Percentiles rank a stretch among this genome's conserved stretches.
These are phyloP conservation scores for Brachyhypopomus gauderio DNA, from an alignment of 2,113 vertebrate species.

Conservation along the genomic window DNA sequence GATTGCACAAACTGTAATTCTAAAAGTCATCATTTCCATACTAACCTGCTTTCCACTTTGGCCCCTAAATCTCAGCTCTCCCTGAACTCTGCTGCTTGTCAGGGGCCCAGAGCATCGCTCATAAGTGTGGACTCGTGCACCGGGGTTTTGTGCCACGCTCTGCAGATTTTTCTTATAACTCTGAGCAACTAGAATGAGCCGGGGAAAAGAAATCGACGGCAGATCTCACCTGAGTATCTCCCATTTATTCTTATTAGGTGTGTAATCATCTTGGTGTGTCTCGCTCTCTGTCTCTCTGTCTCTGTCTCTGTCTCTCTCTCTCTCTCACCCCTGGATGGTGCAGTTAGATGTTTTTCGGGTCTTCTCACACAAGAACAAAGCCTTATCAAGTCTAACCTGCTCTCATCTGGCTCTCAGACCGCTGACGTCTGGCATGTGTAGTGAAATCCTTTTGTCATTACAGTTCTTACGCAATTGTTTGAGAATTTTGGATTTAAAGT, in stretches of 20 bases:
- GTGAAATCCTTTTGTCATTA: background rate
- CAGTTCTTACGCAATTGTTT: no score
- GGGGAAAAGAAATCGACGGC: conserved; percentile 29
- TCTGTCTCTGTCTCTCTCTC: conserved; percentile 3
- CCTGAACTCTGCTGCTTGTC: conserved; percentile 13
- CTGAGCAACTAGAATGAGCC: conserved; percentile 15
- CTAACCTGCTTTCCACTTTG: conserved; percentile 43
- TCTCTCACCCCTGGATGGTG: conserved; percentile 16
- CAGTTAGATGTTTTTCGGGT: conserved; percentile 41
- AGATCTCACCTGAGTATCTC: conserved; percentile 40
- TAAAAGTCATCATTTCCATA: conserved; percentile 59
- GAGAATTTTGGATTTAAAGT: no score
- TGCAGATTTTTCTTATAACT: conserved; percentile 44
- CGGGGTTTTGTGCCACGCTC: conserved; percentile 25
- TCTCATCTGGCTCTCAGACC: background rate
- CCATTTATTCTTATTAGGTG: conserved; percentile 53
- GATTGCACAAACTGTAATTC: conserved; percentile 53
- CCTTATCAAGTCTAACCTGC: conserved; percentile 12
- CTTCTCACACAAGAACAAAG: conserved; percentile 37
- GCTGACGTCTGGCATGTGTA: background rate
- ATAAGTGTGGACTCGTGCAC: conserved; percentile 14
- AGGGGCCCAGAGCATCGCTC: conserved; percentile 14
- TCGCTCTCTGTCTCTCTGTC: conserved; percentile 20
- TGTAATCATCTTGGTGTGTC: conserved; percentile 44
- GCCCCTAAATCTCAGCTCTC: conserved; percentile 47